phyloP scores from a whole-genome alignment of 37 sponge, comb jelly and placozoan genomes.

The Chondrilla cf. caribensis region DNA sequence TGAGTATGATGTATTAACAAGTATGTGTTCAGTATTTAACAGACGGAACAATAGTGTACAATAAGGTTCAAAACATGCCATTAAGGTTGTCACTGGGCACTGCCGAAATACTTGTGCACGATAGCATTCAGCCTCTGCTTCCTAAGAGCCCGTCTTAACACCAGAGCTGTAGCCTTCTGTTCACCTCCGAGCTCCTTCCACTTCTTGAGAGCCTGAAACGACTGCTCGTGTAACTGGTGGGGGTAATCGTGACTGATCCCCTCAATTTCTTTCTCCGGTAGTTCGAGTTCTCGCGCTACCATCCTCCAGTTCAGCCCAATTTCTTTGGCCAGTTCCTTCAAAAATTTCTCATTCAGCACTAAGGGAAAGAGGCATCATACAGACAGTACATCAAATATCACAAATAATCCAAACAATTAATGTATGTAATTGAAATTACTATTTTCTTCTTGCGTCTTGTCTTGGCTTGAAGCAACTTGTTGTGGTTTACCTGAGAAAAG shows the following conservation, averaged over 20 bases:
- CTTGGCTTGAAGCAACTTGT: too few relatives aligned
- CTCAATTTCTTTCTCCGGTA: conserved; percentile 53
- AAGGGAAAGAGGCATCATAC: background rate
- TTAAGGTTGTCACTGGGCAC: background rate
- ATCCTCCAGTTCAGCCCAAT: conserved; percentile 64
- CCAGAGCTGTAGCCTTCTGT: conserved; percentile 38
- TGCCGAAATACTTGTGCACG: conserved; percentile 57
- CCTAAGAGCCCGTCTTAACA: conserved; percentile 43
- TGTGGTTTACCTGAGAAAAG: too few relatives aligned
- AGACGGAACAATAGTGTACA: too few relatives aligned
- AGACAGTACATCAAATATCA: too few relatives aligned
- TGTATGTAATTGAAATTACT: too few relatives aligned
- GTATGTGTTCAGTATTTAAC: too few relatives aligned
- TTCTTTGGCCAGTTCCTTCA: background rate
- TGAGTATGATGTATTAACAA: too few relatives aligned
- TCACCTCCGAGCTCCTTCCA: conserved; percentile 42
- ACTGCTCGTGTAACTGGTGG: conserved; percentile 58
- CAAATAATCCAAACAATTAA: too few relatives aligned
- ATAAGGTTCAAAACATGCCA: too few relatives aligned
- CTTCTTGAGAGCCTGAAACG: conserved; percentile 50
- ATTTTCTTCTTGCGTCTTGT: too few relatives aligned
- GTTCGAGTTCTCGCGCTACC: conserved; percentile 47
- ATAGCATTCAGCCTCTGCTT: conserved; percentile 57
- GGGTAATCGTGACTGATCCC: conserved; percentile 32
- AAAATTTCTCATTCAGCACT: background rate